phyloP scores from a whole-genome alignment of 2,888 invertebrate genomes.

The Sycophila texana region DNA sequence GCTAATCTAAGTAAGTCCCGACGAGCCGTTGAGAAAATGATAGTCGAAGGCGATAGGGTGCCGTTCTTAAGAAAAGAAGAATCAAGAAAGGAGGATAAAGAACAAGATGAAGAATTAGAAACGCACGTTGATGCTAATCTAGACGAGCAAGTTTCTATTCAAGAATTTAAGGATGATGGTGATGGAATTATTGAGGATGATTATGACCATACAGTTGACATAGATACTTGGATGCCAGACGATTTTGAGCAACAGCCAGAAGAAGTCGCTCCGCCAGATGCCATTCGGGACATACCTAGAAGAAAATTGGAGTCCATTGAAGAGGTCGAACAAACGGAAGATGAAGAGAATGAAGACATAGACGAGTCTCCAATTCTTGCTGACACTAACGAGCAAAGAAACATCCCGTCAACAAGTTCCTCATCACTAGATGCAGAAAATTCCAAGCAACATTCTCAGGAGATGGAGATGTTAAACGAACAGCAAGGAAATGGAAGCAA shows the following conservation, averaged over 20 bases:
- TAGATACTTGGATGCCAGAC: slow-evolving; percentile 56
- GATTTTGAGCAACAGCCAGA: slow-evolving; percentile 19
- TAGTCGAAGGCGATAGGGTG: no score
- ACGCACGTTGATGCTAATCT: no score
- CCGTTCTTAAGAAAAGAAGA: no score
- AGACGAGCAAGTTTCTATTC: not conserved
- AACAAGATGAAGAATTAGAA: not conserved
- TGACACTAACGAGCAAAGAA: not conserved
- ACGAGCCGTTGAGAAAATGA: slow-evolving; percentile 32
- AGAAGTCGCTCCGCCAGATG: not conserved
- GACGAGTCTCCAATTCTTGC: not conserved
- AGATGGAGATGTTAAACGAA: slow-evolving; percentile 47
- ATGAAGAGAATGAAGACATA: slow-evolving; percentile 27
- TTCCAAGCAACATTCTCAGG: not conserved
- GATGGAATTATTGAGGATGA: slow-evolving; percentile 43
- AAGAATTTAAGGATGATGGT: slow-evolving; percentile 2
- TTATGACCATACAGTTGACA: slow-evolving; percentile 49
- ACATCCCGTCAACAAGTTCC: no score
- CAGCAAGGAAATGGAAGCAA: slow-evolving; percentile 14
- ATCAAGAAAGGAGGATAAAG: not conserved
- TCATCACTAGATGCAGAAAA: not conserved
- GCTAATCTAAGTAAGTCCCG: slow-evolving; percentile 11
- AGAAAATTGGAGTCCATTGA: slow-evolving; percentile 49
- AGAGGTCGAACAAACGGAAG: slow-evolving; percentile 37
- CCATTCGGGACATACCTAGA: slow-evolving; percentile 16